Base-by-base conservation (phyloP, 2,888 invertebrate genomes). In the Drosophila helvetica region DNA sequence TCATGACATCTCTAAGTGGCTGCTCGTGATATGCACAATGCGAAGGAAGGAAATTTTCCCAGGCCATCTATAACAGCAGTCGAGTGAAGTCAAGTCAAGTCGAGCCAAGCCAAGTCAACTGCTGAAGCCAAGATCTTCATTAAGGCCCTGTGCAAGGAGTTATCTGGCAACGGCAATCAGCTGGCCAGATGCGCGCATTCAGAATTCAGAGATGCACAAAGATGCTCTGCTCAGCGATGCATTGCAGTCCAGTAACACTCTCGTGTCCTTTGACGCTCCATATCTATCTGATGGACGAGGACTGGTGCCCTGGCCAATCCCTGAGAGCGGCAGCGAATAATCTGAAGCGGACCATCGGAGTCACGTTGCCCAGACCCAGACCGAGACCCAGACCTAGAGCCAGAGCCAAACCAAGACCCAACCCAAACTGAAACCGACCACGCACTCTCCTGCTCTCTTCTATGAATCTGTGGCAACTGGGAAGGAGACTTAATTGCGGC, bases 341-440 rank as follows among this genome's bases (percentile, higher is more conserved):
- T 90, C 90, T 90, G 42, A 47, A 64, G 78, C 73, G 74, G 75
- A 85, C 79, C 77, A 90, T 90, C 90, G 80, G 72, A 83, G 90
- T 90, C 90, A 90, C 90, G 90, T 90, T 70, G 57, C 51, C 30
- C 10, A 45, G 47, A 22, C 22, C 47, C 57, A 30, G 30, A 33
- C 9, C 30, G 3, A 22, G 22, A 22, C 7, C 30, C 12, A 33
- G 3, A 33, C 4, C 12, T 12, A 33, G 12, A 33, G 12, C 4
- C 6, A 15, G 3, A 38, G 15, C 15, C 38, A 38, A 5, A 38
- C 2, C 38, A 2, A 33, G 33, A 38, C 38, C 38, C 38, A 38
- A 7, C 38, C 38, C 15, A 38, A 38, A 38, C 38, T 15, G n/a
- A 38, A 7, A 1, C 38, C 38, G 38, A 38, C 38, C 38, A 38